Base-by-base conservation (phyloP, 2,797 vertebrate genomes). In the Enoplosus armatus region DNA sequence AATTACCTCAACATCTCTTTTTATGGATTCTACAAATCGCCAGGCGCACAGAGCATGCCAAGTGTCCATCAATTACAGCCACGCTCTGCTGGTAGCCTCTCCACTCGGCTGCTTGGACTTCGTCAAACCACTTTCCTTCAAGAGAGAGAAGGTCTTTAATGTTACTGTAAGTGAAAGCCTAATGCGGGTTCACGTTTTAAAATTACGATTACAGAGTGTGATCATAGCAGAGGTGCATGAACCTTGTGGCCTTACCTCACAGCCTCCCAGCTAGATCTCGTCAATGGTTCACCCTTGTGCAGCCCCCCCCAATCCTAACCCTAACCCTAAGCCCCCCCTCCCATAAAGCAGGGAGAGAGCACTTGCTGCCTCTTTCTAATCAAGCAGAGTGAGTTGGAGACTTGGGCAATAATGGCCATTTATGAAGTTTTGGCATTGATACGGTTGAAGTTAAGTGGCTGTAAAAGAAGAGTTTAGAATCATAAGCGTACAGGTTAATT, bases 1-100 rank as follows among this genome's bases (percentile, higher is more conserved):
- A 95, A 95, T 95, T 94, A 95, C 94, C 85, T 88, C 90, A 86
- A 95, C 94, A 92, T 95, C 91, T 94, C 91, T 92, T 94, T 94
- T 95, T 95, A 95, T 95, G 92, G 92, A 94, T 94, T 87, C 91
- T 92, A 94, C 94, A 95, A 93, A 94, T 93, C 75, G 89, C 83
- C 78, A 66, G 86, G 86, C 74, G 7, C 85, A 82, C 77, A 37
- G 73, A 80, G 85, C 86, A 81, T 75, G 93, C 93, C 92, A 93
- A 94, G 90, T 87, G 92, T 90, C 90, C 89, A 93, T 94, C 91
- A 93, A 91, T 94, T 94, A 92, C 84, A 61, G 79, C 65, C 73
- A 26, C 43, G 27, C 72, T 79, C 87, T 71, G 79, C 82, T 50
- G 72, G 72, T 74, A 77, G 83, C 75, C 72, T 12, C 60, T 82